A percentile compares a stretch with the other conserved stretches of the same genome.
These are phyloP conservation scores for Protophormia terraenovae DNA, from an alignment of 2,888 invertebrate species.

Conservation along the genomic window DNA sequence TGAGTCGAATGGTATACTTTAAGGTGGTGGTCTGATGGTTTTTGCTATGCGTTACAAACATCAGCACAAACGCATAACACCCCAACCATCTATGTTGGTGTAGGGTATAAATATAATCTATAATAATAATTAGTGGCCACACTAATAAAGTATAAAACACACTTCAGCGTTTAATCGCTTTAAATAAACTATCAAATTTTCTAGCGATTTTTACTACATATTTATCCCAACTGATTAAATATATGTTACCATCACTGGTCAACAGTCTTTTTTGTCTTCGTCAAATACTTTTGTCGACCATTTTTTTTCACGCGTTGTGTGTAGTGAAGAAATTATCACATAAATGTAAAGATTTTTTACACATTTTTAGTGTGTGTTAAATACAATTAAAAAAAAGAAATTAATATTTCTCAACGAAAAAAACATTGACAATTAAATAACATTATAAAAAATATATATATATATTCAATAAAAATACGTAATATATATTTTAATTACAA, in stretches of 20 bases:
- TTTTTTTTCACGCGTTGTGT: slow-evolving; percentile 64
- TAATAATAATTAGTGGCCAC: no score
- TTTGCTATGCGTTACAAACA: no score
- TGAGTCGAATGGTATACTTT: no score
- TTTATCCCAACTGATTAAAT: neutral
- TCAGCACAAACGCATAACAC: no score
- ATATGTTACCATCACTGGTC: neutral
- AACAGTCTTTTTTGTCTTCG: slow-evolving; percentile 55
- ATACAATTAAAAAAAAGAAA: slow-evolving; percentile 30
- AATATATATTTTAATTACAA: slow-evolving; percentile 19
- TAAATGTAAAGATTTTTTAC: slow-evolving; percentile 40
- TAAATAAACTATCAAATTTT: no score
- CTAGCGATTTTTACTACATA: neutral
- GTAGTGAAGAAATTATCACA: slow-evolving; percentile 62
- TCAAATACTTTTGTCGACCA: slow-evolving; percentile 61
- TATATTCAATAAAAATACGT: neutral
- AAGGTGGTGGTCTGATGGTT: no score
- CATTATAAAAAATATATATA: slow-evolving; percentile 18
- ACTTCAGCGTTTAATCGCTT: no score
- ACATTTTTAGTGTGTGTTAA: slow-evolving; percentile 53
- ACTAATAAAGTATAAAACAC: no score
- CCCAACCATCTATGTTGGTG: no score
- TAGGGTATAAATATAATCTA: no score
- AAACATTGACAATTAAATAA: slow-evolving; percentile 62
- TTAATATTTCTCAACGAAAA: slow-evolving; percentile 43